Percentiles rank a stretch among this genome's conserved stretches.
Evolutionary conservation across 2,888 invertebrate genomes (phyloP).

Genomic region (Dryobota labecula): DNA sequence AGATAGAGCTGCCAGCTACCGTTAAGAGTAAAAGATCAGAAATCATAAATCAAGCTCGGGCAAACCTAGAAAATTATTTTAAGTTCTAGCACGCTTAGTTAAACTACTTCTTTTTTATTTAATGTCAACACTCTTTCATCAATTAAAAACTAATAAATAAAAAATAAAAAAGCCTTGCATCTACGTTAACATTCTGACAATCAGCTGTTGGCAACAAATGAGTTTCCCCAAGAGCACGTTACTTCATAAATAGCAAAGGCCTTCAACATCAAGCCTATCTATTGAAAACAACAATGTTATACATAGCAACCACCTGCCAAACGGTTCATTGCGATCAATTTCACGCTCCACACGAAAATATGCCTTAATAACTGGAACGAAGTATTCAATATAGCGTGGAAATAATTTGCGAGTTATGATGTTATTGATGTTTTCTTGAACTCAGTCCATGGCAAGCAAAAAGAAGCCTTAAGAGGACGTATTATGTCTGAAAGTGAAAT

Average conservation of each 20-base stretch:
- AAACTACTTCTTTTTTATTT: slow-evolving; percentile 6
- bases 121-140: slow-evolving; percentile 21
- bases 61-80: neutral
- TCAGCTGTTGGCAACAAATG: slow-evolving; percentile 37
- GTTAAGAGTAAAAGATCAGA: neutral
- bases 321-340: slow-evolving; percentile 60
- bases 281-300: slow-evolving; percentile 61
- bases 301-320: slow-evolving; percentile 63
- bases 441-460: slow-evolving; percentile 15
- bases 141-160: slow-evolving; percentile 28
- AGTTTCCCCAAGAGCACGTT: slow-evolving; percentile 39
- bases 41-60: too few relatives aligned
- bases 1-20: neutral
- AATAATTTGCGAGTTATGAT: slow-evolving; percentile 51
- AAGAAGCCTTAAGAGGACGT: neutral
- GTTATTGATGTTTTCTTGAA: slow-evolving; percentile 51
- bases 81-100: too few relatives aligned
- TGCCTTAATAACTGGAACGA: slow-evolving; percentile 34
- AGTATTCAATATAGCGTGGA: slow-evolving; percentile 51
- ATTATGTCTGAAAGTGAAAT: slow-evolving; percentile 26
- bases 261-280: slow-evolving; percentile 52
- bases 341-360: slow-evolving; percentile 45
- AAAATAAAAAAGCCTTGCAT: slow-evolving; percentile 7
- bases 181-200: neutral
- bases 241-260: slow-evolving; percentile 61